These are phyloP conservation scores for Dryadula phaetusa DNA, from an alignment of 2,888 invertebrate species.

Conservation along the genomic window DNA sequence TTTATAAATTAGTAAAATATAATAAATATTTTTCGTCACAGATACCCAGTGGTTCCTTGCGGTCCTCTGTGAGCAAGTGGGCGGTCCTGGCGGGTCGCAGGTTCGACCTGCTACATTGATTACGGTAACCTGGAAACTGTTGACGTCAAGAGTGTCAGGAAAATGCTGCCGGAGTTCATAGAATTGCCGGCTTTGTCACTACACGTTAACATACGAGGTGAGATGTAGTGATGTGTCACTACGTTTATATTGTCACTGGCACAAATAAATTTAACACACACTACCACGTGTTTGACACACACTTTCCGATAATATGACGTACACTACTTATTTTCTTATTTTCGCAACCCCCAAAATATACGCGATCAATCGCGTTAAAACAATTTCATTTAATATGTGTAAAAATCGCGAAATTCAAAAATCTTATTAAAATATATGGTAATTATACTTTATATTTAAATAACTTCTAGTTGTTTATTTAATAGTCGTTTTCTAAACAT, in stretches of 20 bases:
- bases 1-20: too few species aligned
- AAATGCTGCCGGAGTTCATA: constrained; percentile 69
- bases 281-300: too few species aligned
- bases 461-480: too few species aligned
- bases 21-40: constrained; percentile 43
- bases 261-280: background rate
- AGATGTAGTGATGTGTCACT: background rate
- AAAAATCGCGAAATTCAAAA: too few species aligned
- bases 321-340: too few species aligned
- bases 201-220: constrained; percentile 58
- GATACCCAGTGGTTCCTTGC: constrained; percentile 71
- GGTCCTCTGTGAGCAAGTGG: constrained; percentile 54
- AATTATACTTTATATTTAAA: too few species aligned
- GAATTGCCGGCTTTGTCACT: constrained; percentile 56
- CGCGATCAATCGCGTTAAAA: too few species aligned
- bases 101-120: constrained; percentile 60
- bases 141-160: constrained; percentile 56
- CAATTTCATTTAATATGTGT: too few species aligned
- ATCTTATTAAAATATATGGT: too few species aligned
- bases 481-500: too few species aligned
- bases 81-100: constrained; percentile 54
- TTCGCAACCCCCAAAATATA: too few species aligned
- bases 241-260: background rate
- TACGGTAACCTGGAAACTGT: constrained; percentile 60
- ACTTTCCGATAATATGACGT: too few species aligned